Evolutionary conservation across 2,113 vertebrate species (phyloP).

Genomic region (Bos javanicus): DNA sequence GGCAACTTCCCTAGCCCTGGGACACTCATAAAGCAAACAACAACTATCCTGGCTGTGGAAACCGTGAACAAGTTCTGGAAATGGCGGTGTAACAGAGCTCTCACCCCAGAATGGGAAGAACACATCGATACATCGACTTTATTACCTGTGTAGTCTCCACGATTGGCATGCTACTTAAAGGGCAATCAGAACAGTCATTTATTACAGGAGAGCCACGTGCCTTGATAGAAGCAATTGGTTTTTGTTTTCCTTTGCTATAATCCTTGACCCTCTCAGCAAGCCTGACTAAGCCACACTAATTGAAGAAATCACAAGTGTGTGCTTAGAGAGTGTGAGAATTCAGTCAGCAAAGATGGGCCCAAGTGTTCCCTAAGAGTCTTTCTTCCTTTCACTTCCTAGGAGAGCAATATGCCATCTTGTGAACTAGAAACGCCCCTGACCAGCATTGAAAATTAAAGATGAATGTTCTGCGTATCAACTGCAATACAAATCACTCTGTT

Average conservation of each 20-base stretch:
- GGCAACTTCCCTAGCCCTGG: not conserved
- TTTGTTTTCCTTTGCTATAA: not conserved
- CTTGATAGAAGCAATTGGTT: not conserved
- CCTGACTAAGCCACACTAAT: not conserved
- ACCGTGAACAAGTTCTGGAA: conserved; percentile 16
- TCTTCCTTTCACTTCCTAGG: conserved; percentile 32
- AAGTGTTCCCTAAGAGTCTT: not conserved
- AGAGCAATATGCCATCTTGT: conserved; percentile 50
- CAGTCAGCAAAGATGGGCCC: not conserved
- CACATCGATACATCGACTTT: not conserved
- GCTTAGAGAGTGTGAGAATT: not conserved
- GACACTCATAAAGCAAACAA: conserved; percentile 1
- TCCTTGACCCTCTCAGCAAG: not conserved
- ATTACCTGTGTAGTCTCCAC: not conserved
- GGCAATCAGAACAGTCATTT: not conserved
- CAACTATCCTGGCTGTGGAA: not conserved
- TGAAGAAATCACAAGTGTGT: not conserved
- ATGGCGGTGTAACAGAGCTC: not conserved
- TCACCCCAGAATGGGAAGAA: not conserved
- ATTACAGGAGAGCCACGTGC: not conserved
- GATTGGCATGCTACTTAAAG: not conserved
- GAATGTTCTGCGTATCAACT: conserved; percentile 50
- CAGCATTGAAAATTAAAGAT: not conserved
- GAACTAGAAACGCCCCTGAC: conserved; percentile 33
- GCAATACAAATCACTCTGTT: conserved; percentile 59